Evolutionary conservation across 1,140 invertebrate species (phyloP).

Genomic region (Diabrotica undecimpunctata): DNA sequence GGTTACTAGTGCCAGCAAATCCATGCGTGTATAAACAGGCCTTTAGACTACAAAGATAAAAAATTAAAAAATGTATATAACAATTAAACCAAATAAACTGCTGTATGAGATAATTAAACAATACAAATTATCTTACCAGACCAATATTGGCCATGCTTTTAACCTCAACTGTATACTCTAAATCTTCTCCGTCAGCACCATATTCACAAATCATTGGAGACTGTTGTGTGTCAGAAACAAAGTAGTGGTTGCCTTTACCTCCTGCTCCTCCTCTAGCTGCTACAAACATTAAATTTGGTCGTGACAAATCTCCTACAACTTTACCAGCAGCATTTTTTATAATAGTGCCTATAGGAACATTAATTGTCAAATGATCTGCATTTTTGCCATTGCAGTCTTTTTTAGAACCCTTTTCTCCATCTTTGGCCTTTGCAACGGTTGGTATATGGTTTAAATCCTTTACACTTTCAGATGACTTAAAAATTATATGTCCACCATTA

Average conservation of each 20-base stretch:
- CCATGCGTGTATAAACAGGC: too few relatives aligned
- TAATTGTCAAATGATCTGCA: slow-evolving; percentile 71
- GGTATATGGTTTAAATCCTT: slow-evolving; percentile 72
- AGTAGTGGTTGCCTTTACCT: slow-evolving; percentile 92
- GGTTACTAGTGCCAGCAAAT: too few relatives aligned
- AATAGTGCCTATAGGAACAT: slow-evolving; percentile 87
- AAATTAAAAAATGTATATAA: too few relatives aligned
- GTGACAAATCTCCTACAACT: slow-evolving; percentile 68
- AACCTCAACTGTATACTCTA: slow-evolving; percentile 75
- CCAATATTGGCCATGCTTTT: slow-evolving; percentile 93
- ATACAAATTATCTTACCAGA: slow-evolving; percentile 57
- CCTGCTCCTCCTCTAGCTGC: slow-evolving; percentile 92
- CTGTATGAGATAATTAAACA: too few relatives aligned
- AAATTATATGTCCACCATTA: slow-evolving; percentile 94
- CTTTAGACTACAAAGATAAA: too few relatives aligned
- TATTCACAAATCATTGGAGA: slow-evolving; percentile 82
- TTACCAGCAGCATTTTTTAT: slow-evolving; percentile 61
- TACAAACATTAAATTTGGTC: slow-evolving; percentile 79
- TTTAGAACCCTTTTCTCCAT: slow-evolving; percentile 70
- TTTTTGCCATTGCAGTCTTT: slow-evolving; percentile 79
- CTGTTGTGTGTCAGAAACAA: slow-evolving; percentile 76
- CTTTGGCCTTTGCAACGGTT: slow-evolving; percentile 57
- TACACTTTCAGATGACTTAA: slow-evolving; percentile 65
- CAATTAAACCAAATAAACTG: too few relatives aligned
- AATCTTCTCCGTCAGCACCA: slow-evolving; percentile 80